These are phyloP conservation scores for Villa cingulata DNA, from an alignment of 2,888 invertebrate genomes.

Conservation along the genomic window DNA sequence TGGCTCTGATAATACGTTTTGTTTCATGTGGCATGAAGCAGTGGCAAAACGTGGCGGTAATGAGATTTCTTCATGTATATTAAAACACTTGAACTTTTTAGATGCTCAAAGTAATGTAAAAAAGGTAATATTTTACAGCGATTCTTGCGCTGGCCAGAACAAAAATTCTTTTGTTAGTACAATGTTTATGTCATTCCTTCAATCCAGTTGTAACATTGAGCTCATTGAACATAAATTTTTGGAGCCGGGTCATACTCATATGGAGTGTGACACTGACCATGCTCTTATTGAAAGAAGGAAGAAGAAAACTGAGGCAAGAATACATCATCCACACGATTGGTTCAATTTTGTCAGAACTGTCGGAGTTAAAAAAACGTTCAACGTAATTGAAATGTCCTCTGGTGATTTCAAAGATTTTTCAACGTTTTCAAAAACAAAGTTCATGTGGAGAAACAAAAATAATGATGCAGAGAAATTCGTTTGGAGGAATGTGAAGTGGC, in stretches of 20 bases:
- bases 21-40: conserved; percentile 1
- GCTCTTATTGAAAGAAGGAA: background rate
- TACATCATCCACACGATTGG: background rate
- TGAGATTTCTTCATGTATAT: background rate
- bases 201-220: too few species aligned
- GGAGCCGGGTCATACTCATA: too few species aligned
- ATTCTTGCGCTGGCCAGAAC: too few species aligned
- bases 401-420: too few species aligned
- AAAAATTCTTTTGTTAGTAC: too few species aligned
- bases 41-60: background rate
- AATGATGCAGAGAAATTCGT: background rate
- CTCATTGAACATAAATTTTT: too few species aligned
- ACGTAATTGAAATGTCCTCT: too few species aligned
- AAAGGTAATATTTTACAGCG: too few species aligned
- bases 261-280: background rate
- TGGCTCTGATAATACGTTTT: background rate
- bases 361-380: background rate
- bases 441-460: background rate
- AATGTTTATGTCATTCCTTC: too few species aligned
- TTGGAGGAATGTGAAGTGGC: background rate
- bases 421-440: background rate
- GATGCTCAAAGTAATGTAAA: too few species aligned
- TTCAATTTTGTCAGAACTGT: background rate
- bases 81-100: too few species aligned
- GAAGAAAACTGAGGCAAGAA: background rate